A percentile compares a stretch with the other conserved stretches of the same genome.
Conservation (phyloP, 2,797 vertebrate genomes). For the Xenopus petersii region DNA sequence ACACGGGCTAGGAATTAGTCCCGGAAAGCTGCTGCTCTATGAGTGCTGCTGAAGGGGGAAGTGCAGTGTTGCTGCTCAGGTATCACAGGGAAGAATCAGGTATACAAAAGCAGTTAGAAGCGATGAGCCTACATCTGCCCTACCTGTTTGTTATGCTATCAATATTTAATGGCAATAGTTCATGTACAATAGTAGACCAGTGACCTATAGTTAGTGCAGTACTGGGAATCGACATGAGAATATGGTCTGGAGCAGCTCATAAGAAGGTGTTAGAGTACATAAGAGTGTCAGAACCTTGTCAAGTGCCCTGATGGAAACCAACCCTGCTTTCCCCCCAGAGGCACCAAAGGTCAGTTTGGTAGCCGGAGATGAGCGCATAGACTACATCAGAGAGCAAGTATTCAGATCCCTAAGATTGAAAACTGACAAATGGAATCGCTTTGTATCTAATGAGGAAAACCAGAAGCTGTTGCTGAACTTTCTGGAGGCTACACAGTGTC, state of each 20-base stretch:
- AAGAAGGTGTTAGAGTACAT: no score
- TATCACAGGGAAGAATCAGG: conserved; percentile 7
- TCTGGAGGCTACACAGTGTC: conserved; percentile 66
- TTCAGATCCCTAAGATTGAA: conserved; percentile 72
- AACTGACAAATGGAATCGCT: conserved; percentile 79
- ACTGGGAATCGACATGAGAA: background rate
- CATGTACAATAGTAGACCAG: background rate
- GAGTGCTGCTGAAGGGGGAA: background rate
- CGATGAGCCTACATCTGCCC: conserved; percentile 16
- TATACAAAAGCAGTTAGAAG: conserved; percentile 7
- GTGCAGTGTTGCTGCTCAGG: background rate
- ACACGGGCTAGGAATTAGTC: no score
- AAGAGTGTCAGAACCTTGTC: background rate
- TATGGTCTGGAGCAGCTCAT: no score
- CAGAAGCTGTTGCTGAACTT: conserved; percentile 74
- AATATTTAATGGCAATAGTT: conserved; percentile 6
- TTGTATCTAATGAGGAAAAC: conserved; percentile 76
- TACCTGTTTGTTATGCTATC: conserved; percentile 9
- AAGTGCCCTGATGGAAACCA: background rate
- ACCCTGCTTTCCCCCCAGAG: conserved; percentile 56
- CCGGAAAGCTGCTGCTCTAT: no score
- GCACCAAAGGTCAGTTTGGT: conserved; percentile 54
- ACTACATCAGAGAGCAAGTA: conserved; percentile 73
- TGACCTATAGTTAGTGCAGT: background rate
- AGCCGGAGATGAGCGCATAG: conserved; percentile 71